Conservation (phyloP, 2,888 invertebrate genomes). For the Heliconius hortense region DNA sequence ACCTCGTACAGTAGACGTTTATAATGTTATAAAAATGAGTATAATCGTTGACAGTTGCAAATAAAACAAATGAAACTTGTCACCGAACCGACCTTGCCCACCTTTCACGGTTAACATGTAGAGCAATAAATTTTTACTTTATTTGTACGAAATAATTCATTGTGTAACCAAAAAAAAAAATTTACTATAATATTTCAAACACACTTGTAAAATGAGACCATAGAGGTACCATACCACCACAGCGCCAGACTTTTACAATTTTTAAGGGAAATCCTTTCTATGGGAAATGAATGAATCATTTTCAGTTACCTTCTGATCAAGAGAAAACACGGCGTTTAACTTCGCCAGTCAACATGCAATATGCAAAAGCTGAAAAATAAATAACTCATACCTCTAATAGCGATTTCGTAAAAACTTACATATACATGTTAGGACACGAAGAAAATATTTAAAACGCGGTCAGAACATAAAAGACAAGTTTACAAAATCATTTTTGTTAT, state of each 20-base stretch:
- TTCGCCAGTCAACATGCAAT: no score
- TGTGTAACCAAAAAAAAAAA: not conserved
- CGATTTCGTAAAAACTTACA: not conserved
- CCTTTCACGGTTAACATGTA: slow-evolving; percentile 28
- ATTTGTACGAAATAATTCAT: not conserved
- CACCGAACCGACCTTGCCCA: slow-evolving; percentile 26
- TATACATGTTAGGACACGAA: not conserved
- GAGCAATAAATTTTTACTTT: not conserved
- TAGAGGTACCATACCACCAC: no score
- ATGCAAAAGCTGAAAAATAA: no score
- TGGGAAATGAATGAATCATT: no score
- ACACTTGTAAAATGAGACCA: no score
- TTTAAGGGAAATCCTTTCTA: no score
- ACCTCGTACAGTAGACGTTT: not conserved
- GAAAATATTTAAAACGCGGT: slow-evolving; percentile 9
- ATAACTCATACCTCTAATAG: not conserved
- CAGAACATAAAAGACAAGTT: slow-evolving; percentile 5
- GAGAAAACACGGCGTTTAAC: no score
- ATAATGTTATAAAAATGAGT: slow-evolving; percentile 15
- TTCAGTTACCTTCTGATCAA: no score
- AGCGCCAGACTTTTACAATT: no score
- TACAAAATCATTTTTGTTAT: slow-evolving; percentile 12
- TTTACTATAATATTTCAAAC: no score
- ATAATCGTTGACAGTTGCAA: slow-evolving; percentile 25
- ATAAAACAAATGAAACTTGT: slow-evolving; percentile 26